Conservation (phyloP, 2,797 vertebrate genomes). For the Manis pentadactyla region DNA sequence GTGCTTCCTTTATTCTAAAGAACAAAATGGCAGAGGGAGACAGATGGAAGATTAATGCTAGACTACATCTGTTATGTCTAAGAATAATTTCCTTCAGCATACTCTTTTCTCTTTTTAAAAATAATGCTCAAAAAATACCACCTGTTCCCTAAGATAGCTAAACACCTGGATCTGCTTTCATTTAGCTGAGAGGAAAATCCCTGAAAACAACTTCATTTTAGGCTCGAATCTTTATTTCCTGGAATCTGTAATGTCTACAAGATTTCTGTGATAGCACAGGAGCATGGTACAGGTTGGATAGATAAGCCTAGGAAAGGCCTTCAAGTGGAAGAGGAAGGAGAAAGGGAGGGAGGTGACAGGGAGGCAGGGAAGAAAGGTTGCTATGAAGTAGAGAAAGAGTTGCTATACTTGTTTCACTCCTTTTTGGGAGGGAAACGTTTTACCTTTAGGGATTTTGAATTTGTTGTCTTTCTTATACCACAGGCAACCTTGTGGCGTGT, state of each 20-base stretch:
- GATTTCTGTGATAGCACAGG: not conserved
- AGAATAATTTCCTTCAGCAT: conserved; percentile 46
- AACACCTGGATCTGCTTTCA: conserved; percentile 44
- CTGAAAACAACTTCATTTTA: conserved; percentile 54
- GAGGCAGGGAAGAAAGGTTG: not conserved
- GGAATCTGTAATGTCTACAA: not conserved
- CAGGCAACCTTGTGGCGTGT: conserved; percentile 90
- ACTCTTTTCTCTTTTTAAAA: conserved; percentile 36
- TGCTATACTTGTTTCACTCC: not conserved
- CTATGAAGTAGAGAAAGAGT: not conserved
- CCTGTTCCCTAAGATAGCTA: not conserved
- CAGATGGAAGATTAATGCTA: not conserved
- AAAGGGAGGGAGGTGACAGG: not conserved
- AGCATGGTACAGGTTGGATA: not conserved
- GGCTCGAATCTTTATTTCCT: conserved; percentile 9
- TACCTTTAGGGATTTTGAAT: conserved; percentile 98
- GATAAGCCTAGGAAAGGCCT: not conserved
- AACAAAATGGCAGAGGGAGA: not conserved
- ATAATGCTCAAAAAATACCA: conserved; percentile 31
- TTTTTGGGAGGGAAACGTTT: not conserved
- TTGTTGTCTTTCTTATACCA: conserved; percentile 98
- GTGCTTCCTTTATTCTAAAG: not conserved
- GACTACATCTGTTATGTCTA: not conserved
- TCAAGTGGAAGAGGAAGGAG: not conserved
- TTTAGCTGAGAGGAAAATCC: conserved; percentile 47